Evolutionary conservation across 1,140 invertebrate species (phyloP), one percentile per base, ranked within the genome.

Genomic region (Ooceraea biroi): DNA sequence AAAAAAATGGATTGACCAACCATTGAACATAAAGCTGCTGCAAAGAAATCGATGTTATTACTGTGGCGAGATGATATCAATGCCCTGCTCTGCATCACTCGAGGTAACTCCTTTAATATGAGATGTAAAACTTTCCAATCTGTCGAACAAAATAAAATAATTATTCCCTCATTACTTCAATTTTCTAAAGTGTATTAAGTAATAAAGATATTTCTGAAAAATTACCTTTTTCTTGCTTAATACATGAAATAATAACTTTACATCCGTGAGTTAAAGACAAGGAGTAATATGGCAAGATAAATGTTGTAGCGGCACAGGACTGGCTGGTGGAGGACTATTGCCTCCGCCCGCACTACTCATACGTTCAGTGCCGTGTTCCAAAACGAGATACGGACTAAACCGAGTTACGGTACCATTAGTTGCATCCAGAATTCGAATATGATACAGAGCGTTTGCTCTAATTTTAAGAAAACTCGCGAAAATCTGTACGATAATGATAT

Each of bases 101-200:
- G 95, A 11, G 98, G 97, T 85, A 99, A 95, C 91, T 97, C 96
- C 88, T 96, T 96, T 44, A 99, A 95, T 68, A 99, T 96, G 61
- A 97, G 91, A 85, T 96, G 96, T 83, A 99, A 94, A 83, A 99
- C 96, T 88, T 96, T 95, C 97, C 97, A 99, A 94, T 99, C 98
- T 95, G 91, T 61, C 94, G 94, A 46, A 76, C 27, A 78, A 10
- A 57, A 27, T 50, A n/a, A n/a, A 12, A 1, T 48, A 73, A 57
- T 36, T 36, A 36, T 36, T 36, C 7, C 7, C 36, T 36, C 7
- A 36, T 3, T 36, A 36, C 7, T 36, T 8, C 46, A 63, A 30
- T 44, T 22, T 41, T 22, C 0, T n/a, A 50, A 58, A 55, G 10
- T 55, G 27, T 12, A 63, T n/a, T n/a, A n/a, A 55, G n/a, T 22